A percentile compares a stretch with the other conserved stretches of the same genome.
Evolutionary conservation across 2,888 invertebrate species (phyloP).

Genomic region (Uropetala carovei): DNA sequence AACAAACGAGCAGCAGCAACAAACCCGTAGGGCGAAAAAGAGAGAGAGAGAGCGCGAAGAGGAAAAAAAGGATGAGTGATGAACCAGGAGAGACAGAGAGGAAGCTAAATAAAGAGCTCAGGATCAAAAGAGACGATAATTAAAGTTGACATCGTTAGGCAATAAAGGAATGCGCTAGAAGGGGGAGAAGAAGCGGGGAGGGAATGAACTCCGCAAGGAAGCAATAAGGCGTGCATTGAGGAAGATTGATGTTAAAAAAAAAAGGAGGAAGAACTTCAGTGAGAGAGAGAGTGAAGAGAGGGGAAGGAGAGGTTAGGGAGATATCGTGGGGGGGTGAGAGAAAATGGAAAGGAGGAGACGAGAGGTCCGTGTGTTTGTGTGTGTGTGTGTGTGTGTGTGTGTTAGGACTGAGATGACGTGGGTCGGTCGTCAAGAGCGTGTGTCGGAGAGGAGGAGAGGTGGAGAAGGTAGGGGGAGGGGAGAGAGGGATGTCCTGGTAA

Average conservation of each 20-base stretch:
- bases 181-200: not conserved
- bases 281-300: not conserved
- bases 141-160: no score
- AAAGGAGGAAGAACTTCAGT: not conserved
- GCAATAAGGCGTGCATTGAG: not conserved
- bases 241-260: not conserved
- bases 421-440: not conserved
- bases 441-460: not conserved
- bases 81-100: not conserved
- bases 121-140: no score
- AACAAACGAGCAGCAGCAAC: no score
- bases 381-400: not conserved
- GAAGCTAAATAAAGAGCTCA: no score
- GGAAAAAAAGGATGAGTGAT: not conserved
- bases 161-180: no score
- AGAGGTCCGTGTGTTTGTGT: not conserved
- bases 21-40: no score
- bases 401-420: slow-evolving; percentile 8
- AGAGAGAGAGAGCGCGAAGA: no score
- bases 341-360: not conserved
- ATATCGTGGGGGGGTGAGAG: not conserved
- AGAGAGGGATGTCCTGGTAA: not conserved
- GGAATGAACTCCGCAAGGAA: not conserved
- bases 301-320: not conserved
- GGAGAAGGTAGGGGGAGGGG: not conserved